phyloP scores from a whole-genome alignment of 2,888 invertebrate species.

The Linnaemya tessellans region DNA sequence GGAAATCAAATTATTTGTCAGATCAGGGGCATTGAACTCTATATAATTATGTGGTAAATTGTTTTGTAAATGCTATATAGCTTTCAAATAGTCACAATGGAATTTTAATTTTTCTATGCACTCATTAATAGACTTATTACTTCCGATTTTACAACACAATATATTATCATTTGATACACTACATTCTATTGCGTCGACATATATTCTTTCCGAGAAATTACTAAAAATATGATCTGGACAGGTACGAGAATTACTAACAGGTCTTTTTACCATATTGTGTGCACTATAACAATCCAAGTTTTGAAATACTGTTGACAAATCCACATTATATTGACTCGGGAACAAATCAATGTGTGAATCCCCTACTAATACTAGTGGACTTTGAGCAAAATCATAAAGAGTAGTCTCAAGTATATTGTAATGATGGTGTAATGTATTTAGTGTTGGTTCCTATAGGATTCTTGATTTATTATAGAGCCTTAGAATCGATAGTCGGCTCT shows the following conservation, averaged over 20 bases:
- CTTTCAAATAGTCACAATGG: not conserved
- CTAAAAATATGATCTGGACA: conserved; percentile 23
- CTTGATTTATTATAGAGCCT: too few relatives aligned
- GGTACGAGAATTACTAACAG: conserved; percentile 6
- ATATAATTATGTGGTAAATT: not conserved
- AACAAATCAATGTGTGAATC: conserved; percentile 29
- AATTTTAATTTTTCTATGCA: not conserved
- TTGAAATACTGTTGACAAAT: not conserved
- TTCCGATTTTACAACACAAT: conserved; percentile 10
- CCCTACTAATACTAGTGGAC: not conserved
- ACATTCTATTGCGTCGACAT: conserved; percentile 17
- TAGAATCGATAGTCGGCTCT: too few relatives aligned
- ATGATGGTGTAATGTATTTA: too few relatives aligned
- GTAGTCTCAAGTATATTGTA: not conserved
- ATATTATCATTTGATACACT: conserved; percentile 26
- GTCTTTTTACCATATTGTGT: conserved; percentile 28
- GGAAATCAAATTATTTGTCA: not conserved
- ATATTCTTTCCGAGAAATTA: conserved; percentile 18
- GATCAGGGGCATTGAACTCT: not conserved
- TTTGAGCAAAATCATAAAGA: not conserved
- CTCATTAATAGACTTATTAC: not conserved
- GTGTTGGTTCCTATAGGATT: too few relatives aligned
- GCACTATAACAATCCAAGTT: conserved; percentile 7
- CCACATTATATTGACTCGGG: not conserved
- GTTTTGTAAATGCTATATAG: not conserved